A percentile compares a stretch with the other conserved stretches of the same genome.
Conservation (phyloP, 2,797 vertebrate genomes). For the Eidolon dupreanum region DNA sequence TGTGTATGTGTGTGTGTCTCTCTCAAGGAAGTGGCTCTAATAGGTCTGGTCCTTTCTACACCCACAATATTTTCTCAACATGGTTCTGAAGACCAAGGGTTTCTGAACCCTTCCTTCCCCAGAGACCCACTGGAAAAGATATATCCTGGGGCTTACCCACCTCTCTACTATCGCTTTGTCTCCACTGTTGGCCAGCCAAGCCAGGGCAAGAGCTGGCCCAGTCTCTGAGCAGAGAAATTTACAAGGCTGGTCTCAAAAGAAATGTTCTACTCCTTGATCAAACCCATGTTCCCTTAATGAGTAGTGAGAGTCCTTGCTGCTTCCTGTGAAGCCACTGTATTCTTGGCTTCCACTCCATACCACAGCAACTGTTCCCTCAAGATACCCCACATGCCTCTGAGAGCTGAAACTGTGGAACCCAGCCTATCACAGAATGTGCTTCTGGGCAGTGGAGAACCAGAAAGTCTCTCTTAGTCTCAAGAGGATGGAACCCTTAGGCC, state of each 20-base stretch:
- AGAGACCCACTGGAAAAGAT: not conserved
- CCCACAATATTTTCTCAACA: not conserved
- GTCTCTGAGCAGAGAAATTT: not conserved
- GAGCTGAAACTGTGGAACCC: not conserved
- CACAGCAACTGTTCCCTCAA: not conserved
- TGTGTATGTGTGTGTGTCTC: not conserved
- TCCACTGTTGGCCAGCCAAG: not conserved
- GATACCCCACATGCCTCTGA: not conserved
- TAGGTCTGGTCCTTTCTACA: not conserved
- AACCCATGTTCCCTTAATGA: slow-evolving; percentile 14
- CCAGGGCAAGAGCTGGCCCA: not conserved
- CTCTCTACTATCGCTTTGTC: not conserved
- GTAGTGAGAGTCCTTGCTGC: not conserved
- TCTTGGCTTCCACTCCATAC: not conserved
- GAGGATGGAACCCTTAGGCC: not conserved
- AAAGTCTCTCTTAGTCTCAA: not conserved
- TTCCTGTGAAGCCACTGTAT: not conserved
- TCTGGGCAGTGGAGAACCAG: not conserved
- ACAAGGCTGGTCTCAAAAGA: not conserved
- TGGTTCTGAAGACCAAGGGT: not conserved
- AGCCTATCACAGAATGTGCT: not conserved
- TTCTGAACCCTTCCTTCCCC: not conserved
- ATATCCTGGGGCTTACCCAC: not conserved
- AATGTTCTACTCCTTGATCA: slow-evolving; percentile 23
- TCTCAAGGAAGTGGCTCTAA: not conserved